These are phyloP conservation scores for Paratilapia polleni DNA, from an alignment of 2,113 vertebrate species.

Conservation along the genomic window DNA sequence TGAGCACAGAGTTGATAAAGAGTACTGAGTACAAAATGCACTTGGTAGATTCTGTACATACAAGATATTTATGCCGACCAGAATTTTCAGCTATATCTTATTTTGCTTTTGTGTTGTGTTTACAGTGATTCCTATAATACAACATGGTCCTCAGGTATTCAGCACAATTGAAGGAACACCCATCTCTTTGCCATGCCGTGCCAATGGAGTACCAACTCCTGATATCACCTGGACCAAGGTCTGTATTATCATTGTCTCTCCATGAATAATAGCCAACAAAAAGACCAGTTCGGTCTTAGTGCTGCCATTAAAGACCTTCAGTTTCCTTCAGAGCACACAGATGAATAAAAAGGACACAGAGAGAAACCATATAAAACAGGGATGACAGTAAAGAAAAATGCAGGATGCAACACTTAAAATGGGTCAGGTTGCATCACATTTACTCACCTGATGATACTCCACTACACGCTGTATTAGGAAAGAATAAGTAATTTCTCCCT, in stretches of 20 bases:
- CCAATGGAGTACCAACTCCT: constrained; percentile 88
- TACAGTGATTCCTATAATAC: constrained; percentile 91
- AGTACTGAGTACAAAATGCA: not conserved
- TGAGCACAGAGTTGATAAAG: not conserved
- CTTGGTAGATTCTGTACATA: not conserved
- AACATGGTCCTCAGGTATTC: constrained; percentile 94
- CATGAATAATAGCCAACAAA: not conserved
- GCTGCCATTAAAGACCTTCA: not conserved
- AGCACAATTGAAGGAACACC: constrained; percentile 91
- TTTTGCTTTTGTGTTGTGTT: constrained; percentile 13
- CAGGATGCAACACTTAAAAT: not conserved
- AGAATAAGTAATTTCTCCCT: not conserved
- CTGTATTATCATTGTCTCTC: constrained; percentile 10
- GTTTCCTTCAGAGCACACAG: not conserved
- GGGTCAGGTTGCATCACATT: not conserved
- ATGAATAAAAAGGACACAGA: not conserved
- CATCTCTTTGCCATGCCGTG: constrained; percentile 89
- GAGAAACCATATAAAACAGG: not conserved
- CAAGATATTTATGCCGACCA: not conserved
- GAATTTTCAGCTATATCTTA: not conserved
- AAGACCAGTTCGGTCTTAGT: not conserved
- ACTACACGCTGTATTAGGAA: not conserved
- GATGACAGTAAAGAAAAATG: too few relatives aligned
- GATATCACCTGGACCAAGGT: constrained; percentile 94
- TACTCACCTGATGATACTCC: not conserved